Percentiles rank a stretch among this genome's conserved stretches.
Conservation (phyloP, 2,113 vertebrate species). For the Tympanuchus pallidicinctus region DNA sequence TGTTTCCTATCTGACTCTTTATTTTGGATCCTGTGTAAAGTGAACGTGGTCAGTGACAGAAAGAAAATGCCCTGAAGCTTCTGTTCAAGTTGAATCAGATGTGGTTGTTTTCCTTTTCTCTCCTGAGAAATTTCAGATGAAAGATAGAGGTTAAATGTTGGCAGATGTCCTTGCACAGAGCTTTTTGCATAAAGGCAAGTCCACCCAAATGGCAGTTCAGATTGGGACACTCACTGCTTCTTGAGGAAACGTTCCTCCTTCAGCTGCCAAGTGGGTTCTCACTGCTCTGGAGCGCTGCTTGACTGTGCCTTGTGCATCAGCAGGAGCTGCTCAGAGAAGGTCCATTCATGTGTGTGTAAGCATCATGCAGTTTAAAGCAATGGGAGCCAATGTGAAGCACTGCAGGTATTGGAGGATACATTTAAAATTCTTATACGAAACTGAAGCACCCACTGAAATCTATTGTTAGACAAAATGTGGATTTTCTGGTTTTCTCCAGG, state of each 20-base stretch:
- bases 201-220: rapidly evolving
- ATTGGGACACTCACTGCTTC: rapidly evolving
- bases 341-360: rapidly evolving
- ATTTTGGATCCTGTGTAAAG: not conserved
- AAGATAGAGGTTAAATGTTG: not conserved
- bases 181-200: too few relatives aligned
- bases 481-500: not conserved
- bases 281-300: not conserved
- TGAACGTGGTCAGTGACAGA: rapidly evolving
- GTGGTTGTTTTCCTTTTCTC: rapidly evolving
- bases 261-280: not conserved
- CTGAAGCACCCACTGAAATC: not conserved
- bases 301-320: not conserved
- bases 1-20: not conserved
- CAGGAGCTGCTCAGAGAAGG: not conserved
- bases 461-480: not conserved
- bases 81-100: not conserved
- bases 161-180: not conserved
- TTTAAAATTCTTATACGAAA: not conserved
- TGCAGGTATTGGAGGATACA: not conserved
- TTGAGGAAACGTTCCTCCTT: rapidly evolving
- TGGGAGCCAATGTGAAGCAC: not conserved
- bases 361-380: not conserved
- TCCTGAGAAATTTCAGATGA: not conserved
- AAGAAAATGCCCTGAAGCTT: not conserved